These are phyloP conservation scores for Tiaroga cobitis DNA, from an alignment of 2,797 vertebrate species.

Conservation along the genomic window DNA sequence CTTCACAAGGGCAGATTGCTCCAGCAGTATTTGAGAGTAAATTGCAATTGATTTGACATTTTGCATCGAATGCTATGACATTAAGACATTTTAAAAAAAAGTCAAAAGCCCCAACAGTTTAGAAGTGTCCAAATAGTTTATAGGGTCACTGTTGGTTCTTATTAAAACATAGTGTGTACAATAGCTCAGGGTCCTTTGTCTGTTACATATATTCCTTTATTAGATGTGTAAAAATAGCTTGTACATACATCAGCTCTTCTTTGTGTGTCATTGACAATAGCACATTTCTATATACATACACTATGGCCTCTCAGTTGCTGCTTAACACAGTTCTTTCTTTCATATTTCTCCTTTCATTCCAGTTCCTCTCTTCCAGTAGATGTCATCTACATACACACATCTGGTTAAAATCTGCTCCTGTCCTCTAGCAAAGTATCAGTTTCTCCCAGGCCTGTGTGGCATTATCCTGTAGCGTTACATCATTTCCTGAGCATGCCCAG, in stretches of 20 bases:
- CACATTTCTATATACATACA: conserved; percentile 14
- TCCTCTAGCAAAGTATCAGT: conserved; percentile 5
- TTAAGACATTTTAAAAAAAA: neutral
- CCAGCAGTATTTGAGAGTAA: neutral
- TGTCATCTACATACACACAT: conserved; percentile 33
- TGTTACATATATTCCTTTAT: conserved; percentile 42
- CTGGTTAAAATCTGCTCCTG: conserved; percentile 33
- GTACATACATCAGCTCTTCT: conserved; percentile 15
- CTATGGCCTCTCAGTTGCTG: neutral
- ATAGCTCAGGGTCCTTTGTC: neutral
- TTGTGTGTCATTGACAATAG: conserved; percentile 24
- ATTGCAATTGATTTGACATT: neutral
- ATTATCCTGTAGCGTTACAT: conserved; percentile 3
- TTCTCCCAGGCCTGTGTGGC: conserved; percentile 9
- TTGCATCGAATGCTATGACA: neutral
- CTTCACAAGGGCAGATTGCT: too few relatives aligned
- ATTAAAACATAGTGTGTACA: neutral
- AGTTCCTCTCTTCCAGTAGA: neutral
- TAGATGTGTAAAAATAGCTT: conserved; percentile 50
- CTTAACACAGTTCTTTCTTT: neutral
- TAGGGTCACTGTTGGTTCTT: neutral
- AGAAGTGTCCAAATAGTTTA: neutral
- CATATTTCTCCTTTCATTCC: neutral
- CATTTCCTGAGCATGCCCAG: conserved; percentile 42
- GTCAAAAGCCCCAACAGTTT: neutral